Evolutionary conservation across 1,140 invertebrate species (phyloP).

Genomic region (Pectinophora gossypiella): DNA sequence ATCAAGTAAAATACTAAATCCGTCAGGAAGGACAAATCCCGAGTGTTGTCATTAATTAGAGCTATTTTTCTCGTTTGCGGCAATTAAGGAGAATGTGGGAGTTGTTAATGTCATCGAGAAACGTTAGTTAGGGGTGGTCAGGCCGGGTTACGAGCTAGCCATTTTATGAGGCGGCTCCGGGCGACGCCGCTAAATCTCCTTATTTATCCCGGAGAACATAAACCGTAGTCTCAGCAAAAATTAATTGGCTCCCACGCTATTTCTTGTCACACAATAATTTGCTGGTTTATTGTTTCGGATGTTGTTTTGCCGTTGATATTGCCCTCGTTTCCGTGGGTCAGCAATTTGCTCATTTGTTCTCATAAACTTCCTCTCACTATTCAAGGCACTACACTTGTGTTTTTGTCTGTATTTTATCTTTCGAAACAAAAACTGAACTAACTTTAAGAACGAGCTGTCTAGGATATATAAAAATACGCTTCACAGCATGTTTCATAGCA

Average conservation of each 20-base stretch:
- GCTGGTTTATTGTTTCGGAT: constrained; percentile 48
- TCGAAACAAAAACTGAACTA: neutral
- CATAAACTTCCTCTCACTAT: neutral
- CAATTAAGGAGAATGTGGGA: neutral
- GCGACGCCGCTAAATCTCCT: constrained; percentile 66
- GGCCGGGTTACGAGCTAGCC: constrained; percentile 50
- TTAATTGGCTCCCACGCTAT: constrained; percentile 66
- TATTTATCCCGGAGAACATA: constrained; percentile 71
- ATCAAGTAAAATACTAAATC: no score
- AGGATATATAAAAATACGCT: constrained; percentile 21
- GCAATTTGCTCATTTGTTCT: neutral
- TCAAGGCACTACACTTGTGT: neutral
- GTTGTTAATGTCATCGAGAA: constrained; percentile 32
- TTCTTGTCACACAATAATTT: constrained; percentile 60
- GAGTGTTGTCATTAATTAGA: no score
- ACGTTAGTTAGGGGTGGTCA: constrained; percentile 48
- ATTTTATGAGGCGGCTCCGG: constrained; percentile 60
- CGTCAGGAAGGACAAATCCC: no score
- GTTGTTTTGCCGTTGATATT: constrained; percentile 39
- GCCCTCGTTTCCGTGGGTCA: neutral
- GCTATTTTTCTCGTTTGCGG: neutral
- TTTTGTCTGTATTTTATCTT: neutral
- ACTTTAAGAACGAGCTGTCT: neutral
- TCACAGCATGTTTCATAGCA: constrained; percentile 42
- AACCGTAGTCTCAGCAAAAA: constrained; percentile 67